Base-by-base conservation (phyloP, 2,888 invertebrate genomes). In the Helicoverpa assulta region DNA sequence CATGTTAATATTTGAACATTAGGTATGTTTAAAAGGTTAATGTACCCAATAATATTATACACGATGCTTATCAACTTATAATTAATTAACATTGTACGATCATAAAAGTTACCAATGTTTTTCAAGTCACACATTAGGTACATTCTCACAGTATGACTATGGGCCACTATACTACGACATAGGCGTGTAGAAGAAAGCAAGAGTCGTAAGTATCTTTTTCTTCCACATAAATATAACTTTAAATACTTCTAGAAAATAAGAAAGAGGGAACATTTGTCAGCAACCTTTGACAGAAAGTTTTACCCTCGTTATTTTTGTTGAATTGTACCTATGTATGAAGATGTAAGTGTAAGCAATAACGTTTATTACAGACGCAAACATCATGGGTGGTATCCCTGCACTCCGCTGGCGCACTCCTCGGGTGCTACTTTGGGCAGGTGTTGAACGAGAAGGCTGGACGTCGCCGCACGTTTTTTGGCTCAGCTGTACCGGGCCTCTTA, bases 341-440 rank as follows among this genome's bases (percentile, higher is more conserved):
- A 14, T 4, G 14, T 5, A 14, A 40, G 40, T 10, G 40, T 40
- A 40, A 40, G 14, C 4, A 40, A 2, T 40, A n/a, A 47, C n/a
- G 16, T 47, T n/a, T 47, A 6, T 47, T 47, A 43, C 84, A 96
- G 93, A 91, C 92, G 43, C 94, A 96, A 86, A 94, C 91, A 40
- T 96, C 96, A 63, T 96, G 96, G 96, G 92, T 96, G 75, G 96
- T 96, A 0, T 96, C 97, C 0, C 89, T 97, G 59, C 93, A 95
- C 65, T 92, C 96, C 0, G 88, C 96, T 67, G 97, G 97, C 0
- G 96, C 96, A 0, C 90, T 96, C 33, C 93, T 96, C 0, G 97
- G 97, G 0, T 96, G 96, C 78, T 90, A 96, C 62, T 69, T 96
- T 19, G 96, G 96, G 0, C 96, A 96, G 55, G 90, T 96, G 60